Base-by-base conservation (phyloP, 2,113 vertebrate species). In the Cygnus buccinator region DNA sequence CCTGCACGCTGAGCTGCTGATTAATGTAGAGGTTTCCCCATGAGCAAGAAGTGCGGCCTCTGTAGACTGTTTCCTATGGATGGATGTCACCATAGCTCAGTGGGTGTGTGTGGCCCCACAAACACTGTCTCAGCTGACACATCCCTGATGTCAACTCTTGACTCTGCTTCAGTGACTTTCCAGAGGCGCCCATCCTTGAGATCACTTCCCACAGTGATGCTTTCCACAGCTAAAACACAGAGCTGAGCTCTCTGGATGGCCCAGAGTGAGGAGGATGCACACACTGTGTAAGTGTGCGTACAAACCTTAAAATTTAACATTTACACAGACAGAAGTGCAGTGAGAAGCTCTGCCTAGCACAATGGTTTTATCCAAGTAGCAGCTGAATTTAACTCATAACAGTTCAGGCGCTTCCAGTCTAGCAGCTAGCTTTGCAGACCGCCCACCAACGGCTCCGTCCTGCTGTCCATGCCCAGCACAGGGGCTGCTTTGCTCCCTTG, bases 51-150 rank as follows among this genome's bases (percentile, higher is more conserved):
- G 26, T 2, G 20, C 63, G 77, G 82, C 52, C 57, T 31, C 57
- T 1, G 0, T 1, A n/a, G 58, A 13, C 0, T 0, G 14, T 59
- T 85, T 72, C 37, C 72, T 44, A 6, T 0, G 0, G 63, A 68
- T 28, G 35, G 54, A 41, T 29, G 63, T 68, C 35, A 39, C 33
- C 65, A 33, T 33, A 68, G 43, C 58, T 72, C 83, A 37, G 52
- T 1, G 2, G 22, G n/a, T 13, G 25, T 17, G 44, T 26, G 70
- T 48, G 10, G 52, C 10, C 3, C 61, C 66, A 50, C 31, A 43
- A n/a, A 39, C 37, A 7, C 37, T 14, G 21, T 44, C 66, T 59
- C 66, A 75, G 46, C 31, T 19, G 39, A 48, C 35, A 55, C 48
- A 72, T 43, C 22, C 44, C 39, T 65, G 39, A 29, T 15, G 29